phyloP scores from a whole-genome alignment of 1,140 invertebrate species.

The Leptestheria dahalacensis region DNA sequence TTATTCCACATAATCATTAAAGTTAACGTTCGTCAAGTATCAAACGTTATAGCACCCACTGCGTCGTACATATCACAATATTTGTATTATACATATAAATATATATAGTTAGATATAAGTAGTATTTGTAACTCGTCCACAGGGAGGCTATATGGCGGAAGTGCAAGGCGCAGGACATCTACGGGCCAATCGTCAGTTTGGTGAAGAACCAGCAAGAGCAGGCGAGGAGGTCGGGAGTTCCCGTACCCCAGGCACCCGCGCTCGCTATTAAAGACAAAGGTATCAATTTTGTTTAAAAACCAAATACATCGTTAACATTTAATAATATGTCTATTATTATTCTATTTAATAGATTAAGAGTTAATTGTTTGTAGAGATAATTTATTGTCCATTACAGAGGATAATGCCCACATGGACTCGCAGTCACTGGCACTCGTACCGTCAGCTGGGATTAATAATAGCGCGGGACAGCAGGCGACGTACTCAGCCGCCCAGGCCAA shows the following conservation, averaged over 20 bases:
- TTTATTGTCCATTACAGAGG: background rate
- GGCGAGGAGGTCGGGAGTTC: slow-evolving; percentile 17
- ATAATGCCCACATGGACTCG: background rate
- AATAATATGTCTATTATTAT: no score
- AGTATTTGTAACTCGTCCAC: no score
- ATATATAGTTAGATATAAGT: no score
- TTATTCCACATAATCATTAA: no score
- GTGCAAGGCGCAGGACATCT: slow-evolving; percentile 74
- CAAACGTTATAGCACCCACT: no score
- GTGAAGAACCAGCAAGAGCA: slow-evolving; percentile 35
- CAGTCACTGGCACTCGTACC: slow-evolving; percentile 2
- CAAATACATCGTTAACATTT: no score
- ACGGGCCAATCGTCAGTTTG: slow-evolving; percentile 67
- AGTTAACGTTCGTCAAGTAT: no score
- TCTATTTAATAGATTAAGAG: no score
- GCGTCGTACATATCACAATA: no score
- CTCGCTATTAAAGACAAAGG: background rate
- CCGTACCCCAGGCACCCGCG: background rate
- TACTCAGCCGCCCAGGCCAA: background rate
- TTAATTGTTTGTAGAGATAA: no score
- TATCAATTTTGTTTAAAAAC: no score
- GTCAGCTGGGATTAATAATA: background rate
- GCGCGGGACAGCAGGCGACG: background rate
- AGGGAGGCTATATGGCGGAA: slow-evolving; percentile 48
- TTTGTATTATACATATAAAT: no score